Evolutionary conservation across 2,797 vertebrate species (phyloP).

Genomic region (Coregonus suidteri): DNA sequence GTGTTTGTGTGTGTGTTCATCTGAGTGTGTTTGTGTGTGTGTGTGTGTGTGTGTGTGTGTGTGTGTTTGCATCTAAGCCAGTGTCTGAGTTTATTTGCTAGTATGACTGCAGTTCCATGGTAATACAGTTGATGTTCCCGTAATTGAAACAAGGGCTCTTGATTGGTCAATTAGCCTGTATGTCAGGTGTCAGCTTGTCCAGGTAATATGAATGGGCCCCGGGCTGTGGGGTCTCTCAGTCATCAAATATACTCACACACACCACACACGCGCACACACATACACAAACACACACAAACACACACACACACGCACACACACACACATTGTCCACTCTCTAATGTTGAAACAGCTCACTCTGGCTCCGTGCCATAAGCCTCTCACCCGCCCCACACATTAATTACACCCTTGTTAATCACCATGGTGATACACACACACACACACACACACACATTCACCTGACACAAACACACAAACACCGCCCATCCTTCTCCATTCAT

Average conservation of each 20-base stretch:
- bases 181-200: neutral
- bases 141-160: neutral
- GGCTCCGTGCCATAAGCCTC: slow-evolving; percentile 20
- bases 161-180: slow-evolving; percentile 1
- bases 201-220: neutral
- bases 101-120: neutral
- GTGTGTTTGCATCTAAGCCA: no score
- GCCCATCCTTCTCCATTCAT: neutral
- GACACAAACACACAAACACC: neutral
- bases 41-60: no score
- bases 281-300: no score
- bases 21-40: no score
- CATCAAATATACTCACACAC: slow-evolving; percentile 1
- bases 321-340: neutral
- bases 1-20: no score
- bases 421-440: slow-evolving; percentile 6
- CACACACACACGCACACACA: neutral
- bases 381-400: slow-evolving; percentile 26
- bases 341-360: slow-evolving; percentile 12
- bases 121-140: neutral
- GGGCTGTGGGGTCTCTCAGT: neutral
- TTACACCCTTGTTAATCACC: slow-evolving; percentile 35
- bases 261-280: neutral
- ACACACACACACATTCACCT: neutral
- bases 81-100: neutral